Percentiles rank a stretch among this genome's conserved stretches.
Conservation (phyloP, 2,888 invertebrate species). For the Chorisops tibialis region DNA sequence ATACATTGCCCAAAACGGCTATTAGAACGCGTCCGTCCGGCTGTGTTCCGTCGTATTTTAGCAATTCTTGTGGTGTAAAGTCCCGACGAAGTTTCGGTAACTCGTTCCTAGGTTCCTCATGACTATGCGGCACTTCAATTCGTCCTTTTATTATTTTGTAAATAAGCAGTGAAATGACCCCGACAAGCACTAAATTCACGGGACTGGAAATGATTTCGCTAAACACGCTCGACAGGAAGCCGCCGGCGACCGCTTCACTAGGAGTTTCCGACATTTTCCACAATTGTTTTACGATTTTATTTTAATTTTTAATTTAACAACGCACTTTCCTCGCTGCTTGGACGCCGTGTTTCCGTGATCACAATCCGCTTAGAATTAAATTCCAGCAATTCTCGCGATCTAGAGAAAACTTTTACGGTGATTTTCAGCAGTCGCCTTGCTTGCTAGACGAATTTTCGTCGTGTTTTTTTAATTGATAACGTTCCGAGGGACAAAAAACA, state of each 20-base stretch:
- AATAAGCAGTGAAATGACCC: slow-evolving; percentile 65
- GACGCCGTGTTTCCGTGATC: no score
- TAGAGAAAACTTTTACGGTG: no score
- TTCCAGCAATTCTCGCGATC: no score
- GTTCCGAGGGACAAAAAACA: no score
- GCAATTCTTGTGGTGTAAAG: slow-evolving; percentile 84
- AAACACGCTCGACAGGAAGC: slow-evolving; percentile 53
- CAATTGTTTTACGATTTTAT: no score
- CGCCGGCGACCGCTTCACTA: slow-evolving; percentile 33
- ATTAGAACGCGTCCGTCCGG: slow-evolving; percentile 85
- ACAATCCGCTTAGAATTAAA: no score
- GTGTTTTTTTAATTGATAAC: no score
- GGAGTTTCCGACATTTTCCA: slow-evolving; percentile 10
- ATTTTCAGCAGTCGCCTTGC: no score
- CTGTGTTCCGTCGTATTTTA: slow-evolving; percentile 80
- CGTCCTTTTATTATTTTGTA: slow-evolving; percentile 70
- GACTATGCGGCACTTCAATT: slow-evolving; percentile 49
- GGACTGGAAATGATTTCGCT: slow-evolving; percentile 67
- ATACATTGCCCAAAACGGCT: slow-evolving; percentile 92
- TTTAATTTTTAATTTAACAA: no score
- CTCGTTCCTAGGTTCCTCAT: slow-evolving; percentile 38
- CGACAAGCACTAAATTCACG: slow-evolving; percentile 66
- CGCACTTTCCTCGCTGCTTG: no score
- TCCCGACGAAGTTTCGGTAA: slow-evolving; percentile 84
- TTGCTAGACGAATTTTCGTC: no score